Conservation (phyloP, 2,888 invertebrate genomes). For the Thecocarcelia acutangulata region DNA sequence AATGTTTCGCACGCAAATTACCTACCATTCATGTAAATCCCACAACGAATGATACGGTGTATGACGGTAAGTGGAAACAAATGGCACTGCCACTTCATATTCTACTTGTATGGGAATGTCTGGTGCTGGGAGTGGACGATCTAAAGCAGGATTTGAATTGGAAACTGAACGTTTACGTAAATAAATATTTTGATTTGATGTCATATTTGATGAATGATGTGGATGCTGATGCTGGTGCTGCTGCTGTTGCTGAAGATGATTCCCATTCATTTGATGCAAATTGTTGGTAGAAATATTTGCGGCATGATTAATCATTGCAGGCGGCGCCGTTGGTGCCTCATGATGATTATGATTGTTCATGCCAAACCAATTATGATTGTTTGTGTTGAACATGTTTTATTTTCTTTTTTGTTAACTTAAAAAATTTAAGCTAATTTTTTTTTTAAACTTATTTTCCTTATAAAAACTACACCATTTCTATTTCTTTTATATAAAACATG, state of each 20-base stretch:
- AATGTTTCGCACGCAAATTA: constrained; percentile 54
- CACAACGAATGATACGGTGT: constrained; percentile 82
- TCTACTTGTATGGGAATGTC: constrained; percentile 80
- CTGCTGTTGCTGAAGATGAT: constrained; percentile 27
- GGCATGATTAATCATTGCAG: constrained; percentile 56
- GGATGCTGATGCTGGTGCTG: constrained; percentile 37
- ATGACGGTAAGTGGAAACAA: constrained; percentile 80
- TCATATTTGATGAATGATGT: constrained; percentile 26
- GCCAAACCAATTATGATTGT: constrained; percentile 79
- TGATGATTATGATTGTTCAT: constrained; percentile 73
- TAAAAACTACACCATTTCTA: constrained; percentile 35
- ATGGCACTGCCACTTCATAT: constrained; percentile 81
- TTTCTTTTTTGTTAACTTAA: constrained; percentile 20
- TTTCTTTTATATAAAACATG: constrained; percentile 24
- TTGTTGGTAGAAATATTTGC: constrained; percentile 42
- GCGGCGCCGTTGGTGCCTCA: constrained; percentile 10
- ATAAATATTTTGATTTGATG: constrained; percentile 71
- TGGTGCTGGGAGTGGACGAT: constrained; percentile 73
- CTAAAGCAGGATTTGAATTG: constrained; percentile 80
- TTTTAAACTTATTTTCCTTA: constrained; percentile 29
- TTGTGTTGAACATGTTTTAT: constrained; percentile 79
- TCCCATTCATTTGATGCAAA: constrained; percentile 63
- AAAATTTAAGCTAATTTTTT: constrained; percentile 60
- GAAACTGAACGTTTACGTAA: constrained; percentile 77
- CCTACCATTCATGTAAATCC: constrained; percentile 81